Evolutionary conservation across 2,797 vertebrate species (phyloP).

Genomic region (Jordanella pulchra): DNA sequence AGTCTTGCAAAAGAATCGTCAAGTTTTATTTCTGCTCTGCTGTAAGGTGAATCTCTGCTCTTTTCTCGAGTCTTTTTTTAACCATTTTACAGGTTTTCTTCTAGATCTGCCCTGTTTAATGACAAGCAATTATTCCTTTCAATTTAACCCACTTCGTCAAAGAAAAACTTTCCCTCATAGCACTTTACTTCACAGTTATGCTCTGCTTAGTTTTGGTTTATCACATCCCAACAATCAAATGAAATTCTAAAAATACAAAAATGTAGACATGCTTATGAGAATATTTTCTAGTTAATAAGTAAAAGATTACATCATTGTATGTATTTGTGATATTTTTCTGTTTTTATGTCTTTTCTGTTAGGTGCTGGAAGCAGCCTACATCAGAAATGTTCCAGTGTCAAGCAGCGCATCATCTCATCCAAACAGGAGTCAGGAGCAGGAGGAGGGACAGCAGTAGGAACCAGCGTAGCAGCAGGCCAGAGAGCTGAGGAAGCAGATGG

Average conservation of each 20-base stretch:
- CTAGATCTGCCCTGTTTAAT: not conserved
- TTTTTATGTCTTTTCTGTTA: constrained; percentile 60
- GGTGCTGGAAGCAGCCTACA: constrained; percentile 98
- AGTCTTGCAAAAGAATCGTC: not conserved
- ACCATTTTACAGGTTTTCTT: not conserved
- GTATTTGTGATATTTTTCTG: constrained; percentile 17
- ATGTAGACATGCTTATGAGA: not conserved
- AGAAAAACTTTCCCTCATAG: not conserved
- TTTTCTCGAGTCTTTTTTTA: not conserved
- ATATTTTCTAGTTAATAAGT: not conserved
- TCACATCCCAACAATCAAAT: not conserved
- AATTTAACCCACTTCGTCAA: not conserved
- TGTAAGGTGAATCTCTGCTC: not conserved
- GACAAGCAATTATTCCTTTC: not conserved
- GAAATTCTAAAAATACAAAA: not conserved
- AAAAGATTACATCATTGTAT: not conserved
- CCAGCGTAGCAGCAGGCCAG: constrained; percentile 71
- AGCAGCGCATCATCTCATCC: constrained; percentile 99
- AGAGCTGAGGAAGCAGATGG: constrained; percentile 84
- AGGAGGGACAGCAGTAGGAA: constrained; percentile 79
- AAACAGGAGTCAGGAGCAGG: constrained; percentile 92
- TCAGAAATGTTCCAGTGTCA: constrained; percentile 99
- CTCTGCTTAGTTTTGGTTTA: not conserved
- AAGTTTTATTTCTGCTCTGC: not conserved
- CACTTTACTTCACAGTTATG: not conserved